Conservation (phyloP, 2,113 vertebrate species). For the Syrmaticus mikado region DNA sequence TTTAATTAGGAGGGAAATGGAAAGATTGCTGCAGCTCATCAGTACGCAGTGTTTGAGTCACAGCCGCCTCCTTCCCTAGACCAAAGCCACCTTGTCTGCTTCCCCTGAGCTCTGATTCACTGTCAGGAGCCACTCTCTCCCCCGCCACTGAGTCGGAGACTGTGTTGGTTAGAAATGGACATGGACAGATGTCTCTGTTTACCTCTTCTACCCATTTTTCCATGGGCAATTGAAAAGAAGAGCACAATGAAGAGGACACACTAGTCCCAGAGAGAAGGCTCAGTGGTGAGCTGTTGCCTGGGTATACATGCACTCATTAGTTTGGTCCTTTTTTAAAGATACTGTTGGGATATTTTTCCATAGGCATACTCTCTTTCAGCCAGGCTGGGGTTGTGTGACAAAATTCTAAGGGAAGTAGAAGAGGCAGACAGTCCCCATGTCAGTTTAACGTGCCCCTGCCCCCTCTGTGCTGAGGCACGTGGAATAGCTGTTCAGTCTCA, state of each 20-base stretch:
- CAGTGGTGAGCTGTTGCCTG: fast-evolving
- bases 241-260: background rate
- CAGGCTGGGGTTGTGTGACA: background rate
- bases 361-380: background rate
- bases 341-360: background rate
- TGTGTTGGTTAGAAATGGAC: constrained; percentile 41
- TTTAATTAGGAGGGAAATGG: background rate
- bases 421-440: background rate
- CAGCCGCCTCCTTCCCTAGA: background rate
- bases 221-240: background rate
- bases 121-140: constrained; percentile 2
- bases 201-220: constrained; percentile 15
- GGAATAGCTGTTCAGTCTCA: background rate
- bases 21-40: background rate
- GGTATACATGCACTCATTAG: fast-evolving
- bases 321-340: background rate
- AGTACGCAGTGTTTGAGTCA: constrained; percentile 19
- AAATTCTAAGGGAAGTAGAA: background rate
- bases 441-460: background rate
- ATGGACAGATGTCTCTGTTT: constrained; percentile 57
- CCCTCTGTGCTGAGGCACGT: background rate
- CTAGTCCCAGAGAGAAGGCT: background rate
- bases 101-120: constrained; percentile 54
- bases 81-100: constrained; percentile 29
- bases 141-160: constrained; percentile 45